Evolutionary conservation across 2,888 invertebrate species (phyloP).

Genomic region (Sisyra nigra): DNA sequence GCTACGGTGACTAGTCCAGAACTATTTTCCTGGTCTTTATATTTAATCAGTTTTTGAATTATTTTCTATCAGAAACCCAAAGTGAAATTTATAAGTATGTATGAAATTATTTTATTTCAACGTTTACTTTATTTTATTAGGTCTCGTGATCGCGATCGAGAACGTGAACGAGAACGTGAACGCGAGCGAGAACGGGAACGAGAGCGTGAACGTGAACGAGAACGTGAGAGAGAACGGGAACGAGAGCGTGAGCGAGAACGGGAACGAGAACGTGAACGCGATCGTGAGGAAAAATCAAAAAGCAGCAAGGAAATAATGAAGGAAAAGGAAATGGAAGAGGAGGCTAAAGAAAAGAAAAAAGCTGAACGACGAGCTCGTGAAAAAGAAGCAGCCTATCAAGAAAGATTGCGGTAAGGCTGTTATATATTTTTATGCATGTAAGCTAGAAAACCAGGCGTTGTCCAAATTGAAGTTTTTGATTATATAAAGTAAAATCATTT

Average conservation of each 20-base stretch:
- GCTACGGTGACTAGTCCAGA: no score
- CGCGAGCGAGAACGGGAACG: constrained; percentile 27
- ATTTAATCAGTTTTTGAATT: no score
- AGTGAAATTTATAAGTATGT: no score
- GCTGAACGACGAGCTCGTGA: constrained; percentile 82
- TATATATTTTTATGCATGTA: constrained; percentile 3
- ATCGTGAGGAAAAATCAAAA: constrained; percentile 33
- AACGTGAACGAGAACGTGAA: constrained; percentile 30
- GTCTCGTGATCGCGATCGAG: constrained; percentile 19
- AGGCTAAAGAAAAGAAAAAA: constrained; percentile 77
- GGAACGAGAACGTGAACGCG: constrained; percentile 27
- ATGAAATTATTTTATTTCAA: not conserved
- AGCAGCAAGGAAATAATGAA: constrained; percentile 44
- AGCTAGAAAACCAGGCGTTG: not conserved
- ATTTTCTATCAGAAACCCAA: no score
- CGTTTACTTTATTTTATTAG: constrained; percentile 3
- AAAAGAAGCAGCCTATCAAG: constrained; percentile 94
- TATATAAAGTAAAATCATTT: not conserved
- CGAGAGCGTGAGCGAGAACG: constrained; percentile 50
- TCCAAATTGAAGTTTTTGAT: no score
- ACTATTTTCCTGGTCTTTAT: no score
- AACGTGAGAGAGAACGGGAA: constrained; percentile 29
- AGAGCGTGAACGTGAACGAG: constrained; percentile 27
- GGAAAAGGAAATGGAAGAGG: constrained; percentile 81
- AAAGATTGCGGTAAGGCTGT: constrained; percentile 40